Percentiles rank a stretch among this genome's conserved stretches.
These are phyloP conservation scores for Tenebrosternarchus preto DNA, from an alignment of 2,113 vertebrate genomes.

Conservation along the genomic window DNA sequence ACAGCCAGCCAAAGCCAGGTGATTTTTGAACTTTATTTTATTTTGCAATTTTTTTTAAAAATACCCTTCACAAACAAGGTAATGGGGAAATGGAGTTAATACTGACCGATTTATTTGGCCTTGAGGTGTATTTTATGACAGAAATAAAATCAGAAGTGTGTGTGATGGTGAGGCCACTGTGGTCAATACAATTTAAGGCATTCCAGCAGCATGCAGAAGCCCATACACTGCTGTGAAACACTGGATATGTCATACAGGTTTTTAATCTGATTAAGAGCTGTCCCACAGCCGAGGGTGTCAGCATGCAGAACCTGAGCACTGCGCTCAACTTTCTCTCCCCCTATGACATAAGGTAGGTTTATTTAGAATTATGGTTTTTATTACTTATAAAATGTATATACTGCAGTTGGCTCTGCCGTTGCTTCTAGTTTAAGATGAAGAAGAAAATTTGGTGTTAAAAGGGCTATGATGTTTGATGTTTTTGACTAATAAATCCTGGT, in stretches of 20 bases:
- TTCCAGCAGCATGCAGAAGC: too few relatives aligned
- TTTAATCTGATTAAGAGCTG: conserved; percentile 79
- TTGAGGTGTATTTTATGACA: too few relatives aligned
- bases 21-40: background rate
- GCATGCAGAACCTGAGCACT: conserved; percentile 73
- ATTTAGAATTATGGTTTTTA: background rate
- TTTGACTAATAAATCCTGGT: background rate
- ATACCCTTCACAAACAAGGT: too few relatives aligned
- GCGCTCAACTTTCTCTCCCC: conserved; percentile 73
- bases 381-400: background rate
- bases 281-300: conserved; percentile 73
- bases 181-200: too few relatives aligned
- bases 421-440: background rate
- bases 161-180: too few relatives aligned
- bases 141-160: too few relatives aligned
- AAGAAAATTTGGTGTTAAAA: background rate
- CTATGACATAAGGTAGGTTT: conserved; percentile 75
- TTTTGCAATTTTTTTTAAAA: background rate
- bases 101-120: too few relatives aligned
- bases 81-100: too few relatives aligned
- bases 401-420: background rate
- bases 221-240: background rate
- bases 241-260: conserved; percentile 68
- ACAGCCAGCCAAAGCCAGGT: conserved; percentile 39
- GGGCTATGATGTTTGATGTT: too few relatives aligned